Conservation (phyloP, 1,140 invertebrate genomes). For the Lerema accius region DNA sequence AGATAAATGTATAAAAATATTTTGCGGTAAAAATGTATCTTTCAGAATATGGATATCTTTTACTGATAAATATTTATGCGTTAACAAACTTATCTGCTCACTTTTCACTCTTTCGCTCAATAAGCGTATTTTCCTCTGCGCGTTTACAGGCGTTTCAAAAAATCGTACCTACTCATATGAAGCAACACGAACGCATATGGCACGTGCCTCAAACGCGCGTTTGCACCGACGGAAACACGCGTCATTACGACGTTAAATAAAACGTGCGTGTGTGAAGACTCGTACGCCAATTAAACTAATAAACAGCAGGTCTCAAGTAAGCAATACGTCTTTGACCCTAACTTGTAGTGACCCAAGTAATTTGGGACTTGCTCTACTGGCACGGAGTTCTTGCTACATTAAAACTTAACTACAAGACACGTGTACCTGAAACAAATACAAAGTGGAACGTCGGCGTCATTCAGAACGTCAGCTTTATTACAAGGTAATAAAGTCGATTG, state of each 20-base stretch:
- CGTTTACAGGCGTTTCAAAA: too few species aligned
- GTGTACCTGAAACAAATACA: conserved; percentile 38
- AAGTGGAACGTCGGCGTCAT: conserved; percentile 1
- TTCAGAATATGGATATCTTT: too few species aligned
- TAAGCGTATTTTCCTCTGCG: too few species aligned
- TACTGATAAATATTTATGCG: too few species aligned
- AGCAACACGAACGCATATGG: too few species aligned
- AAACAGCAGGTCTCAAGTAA: conserved; percentile 26
- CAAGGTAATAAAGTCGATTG: not conserved
- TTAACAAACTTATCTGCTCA: too few species aligned
- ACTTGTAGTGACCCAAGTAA: conserved; percentile 36
- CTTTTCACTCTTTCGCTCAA: too few species aligned
- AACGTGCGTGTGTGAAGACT: too few species aligned
- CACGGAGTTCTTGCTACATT: conserved; percentile 36
- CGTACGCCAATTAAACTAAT: not conserved
- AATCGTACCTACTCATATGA: too few species aligned
- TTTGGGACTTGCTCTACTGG: conserved; percentile 28
- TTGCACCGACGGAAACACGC: too few species aligned
- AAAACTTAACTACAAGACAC: conserved; percentile 41
- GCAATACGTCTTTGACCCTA: conserved; percentile 20
- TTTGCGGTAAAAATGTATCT: not conserved
- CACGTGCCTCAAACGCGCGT: too few species aligned
- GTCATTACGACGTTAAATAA: too few species aligned
- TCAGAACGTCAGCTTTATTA: not conserved
- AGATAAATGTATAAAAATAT: not conserved